Percentiles rank a stretch among this genome's conserved stretches.
phyloP scores from a whole-genome alignment of 1,140 invertebrate genomes.

The Sycophila sp. region DNA sequence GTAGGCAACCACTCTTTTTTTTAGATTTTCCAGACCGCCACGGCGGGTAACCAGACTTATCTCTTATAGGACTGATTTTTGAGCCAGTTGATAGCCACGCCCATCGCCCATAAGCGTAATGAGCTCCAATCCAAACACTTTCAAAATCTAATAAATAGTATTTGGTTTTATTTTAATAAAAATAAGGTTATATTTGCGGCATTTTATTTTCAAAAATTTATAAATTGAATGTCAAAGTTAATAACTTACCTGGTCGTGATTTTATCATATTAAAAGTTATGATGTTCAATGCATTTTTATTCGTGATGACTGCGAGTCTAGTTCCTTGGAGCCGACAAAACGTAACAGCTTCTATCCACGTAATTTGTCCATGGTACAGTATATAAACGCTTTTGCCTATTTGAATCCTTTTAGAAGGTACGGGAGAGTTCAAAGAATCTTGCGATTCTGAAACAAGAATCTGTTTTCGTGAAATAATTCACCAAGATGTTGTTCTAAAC shows the following conservation, averaged over 20 bases:
- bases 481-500: no score
- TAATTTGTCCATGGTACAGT: conserved; percentile 46
- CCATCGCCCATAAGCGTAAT: conserved; percentile 47
- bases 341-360: conserved; percentile 45
- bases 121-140: conserved; percentile 49
- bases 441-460: conserved; percentile 31
- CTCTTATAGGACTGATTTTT: conserved; percentile 39
- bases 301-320: conserved; percentile 46
- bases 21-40: conserved; percentile 46
- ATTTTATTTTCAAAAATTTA: no score
- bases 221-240: not conserved
- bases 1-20: conserved; percentile 45
- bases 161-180: not conserved
- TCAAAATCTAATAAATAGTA: conserved; percentile 46
- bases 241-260: conserved; percentile 43
- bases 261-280: conserved; percentile 47
- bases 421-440: conserved; percentile 35
- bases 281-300: conserved; percentile 40
- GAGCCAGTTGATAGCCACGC: conserved; percentile 47
- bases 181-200: not conserved
- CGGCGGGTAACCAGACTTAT: conserved; percentile 47
- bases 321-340: conserved; percentile 47
- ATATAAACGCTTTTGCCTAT: conserved; percentile 43
- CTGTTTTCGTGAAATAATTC: not conserved
- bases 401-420: conserved; percentile 47